A percentile compares a stretch with the other conserved stretches of the same genome.
Conservation (phyloP, 2,888 invertebrate genomes). For the Hymenopus coronatus region DNA sequence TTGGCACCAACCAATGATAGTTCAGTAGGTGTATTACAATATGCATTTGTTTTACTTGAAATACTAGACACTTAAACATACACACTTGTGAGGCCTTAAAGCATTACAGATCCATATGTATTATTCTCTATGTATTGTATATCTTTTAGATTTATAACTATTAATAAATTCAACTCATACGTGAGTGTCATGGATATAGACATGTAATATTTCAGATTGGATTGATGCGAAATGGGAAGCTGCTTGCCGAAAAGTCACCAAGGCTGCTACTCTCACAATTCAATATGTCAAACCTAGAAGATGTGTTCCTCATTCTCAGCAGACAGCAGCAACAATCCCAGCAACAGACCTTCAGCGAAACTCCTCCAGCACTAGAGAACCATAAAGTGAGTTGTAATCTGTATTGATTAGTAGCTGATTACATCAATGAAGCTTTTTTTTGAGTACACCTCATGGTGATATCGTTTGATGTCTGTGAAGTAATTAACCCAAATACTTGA, state of each 20-base stretch:
- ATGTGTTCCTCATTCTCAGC: slow-evolving; percentile 81
- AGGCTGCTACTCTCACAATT: slow-evolving; percentile 64
- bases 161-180: too few species aligned
- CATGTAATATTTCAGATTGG: slow-evolving; percentile 66
- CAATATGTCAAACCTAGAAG: slow-evolving; percentile 74
- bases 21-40: too few species aligned
- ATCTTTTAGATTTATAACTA: too few species aligned
- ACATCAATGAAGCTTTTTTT: too few species aligned
- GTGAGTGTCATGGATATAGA: neutral
- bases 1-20: too few species aligned
- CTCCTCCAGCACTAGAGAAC: neutral
- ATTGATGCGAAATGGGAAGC: slow-evolving; percentile 78
- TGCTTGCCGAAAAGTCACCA: slow-evolving; percentile 84
- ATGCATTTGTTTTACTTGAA: too few species aligned
- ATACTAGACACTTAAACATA: too few species aligned
- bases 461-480: too few species aligned
- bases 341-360: neutral
- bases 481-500: too few species aligned
- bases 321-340: slow-evolving; percentile 52
- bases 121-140: neutral
- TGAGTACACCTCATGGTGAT: too few species aligned
- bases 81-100: too few species aligned
- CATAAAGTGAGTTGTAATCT: neutral
- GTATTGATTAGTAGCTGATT: too few species aligned
- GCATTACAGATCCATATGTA: neutral